Evolutionary conservation across 2,797 vertebrate species (phyloP).

Genomic region (Moxostoma hubbsi): DNA sequence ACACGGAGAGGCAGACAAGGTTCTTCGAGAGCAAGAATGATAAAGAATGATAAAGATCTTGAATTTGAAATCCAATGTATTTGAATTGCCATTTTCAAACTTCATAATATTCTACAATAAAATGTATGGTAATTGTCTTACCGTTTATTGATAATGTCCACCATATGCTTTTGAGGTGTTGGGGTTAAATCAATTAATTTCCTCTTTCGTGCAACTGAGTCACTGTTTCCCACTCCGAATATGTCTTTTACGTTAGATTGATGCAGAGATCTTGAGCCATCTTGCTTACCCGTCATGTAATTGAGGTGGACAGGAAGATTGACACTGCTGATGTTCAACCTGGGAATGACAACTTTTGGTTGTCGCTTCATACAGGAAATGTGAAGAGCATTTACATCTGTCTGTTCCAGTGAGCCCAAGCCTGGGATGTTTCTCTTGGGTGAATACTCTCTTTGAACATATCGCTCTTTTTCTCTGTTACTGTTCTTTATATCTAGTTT

Average conservation of each 20-base stretch:
- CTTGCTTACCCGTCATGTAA: not conserved
- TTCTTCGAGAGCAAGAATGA: slow-evolving; percentile 64
- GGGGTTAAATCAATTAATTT: not conserved
- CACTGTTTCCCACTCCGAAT: not conserved
- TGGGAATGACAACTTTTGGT: slow-evolving; percentile 65
- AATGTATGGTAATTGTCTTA: slow-evolving; percentile 64
- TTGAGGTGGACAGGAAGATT: not conserved
- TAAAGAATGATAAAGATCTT: no score
- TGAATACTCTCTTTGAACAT: not conserved
- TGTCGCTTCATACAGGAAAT: slow-evolving; percentile 50
- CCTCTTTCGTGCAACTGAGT: slow-evolving; percentile 30
- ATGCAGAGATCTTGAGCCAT: not conserved
- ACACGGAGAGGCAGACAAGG: slow-evolving; percentile 54
- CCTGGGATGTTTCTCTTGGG: not conserved
- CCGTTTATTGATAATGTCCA: slow-evolving; percentile 69
- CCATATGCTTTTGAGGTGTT: slow-evolving; percentile 38
- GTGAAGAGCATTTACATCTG: slow-evolving; percentile 49
- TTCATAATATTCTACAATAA: not conserved
- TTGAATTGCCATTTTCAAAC: not conserved
- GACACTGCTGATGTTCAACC: slow-evolving; percentile 23
- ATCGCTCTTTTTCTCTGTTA: not conserved
- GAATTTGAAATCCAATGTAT: not conserved
- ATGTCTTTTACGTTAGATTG: not conserved
- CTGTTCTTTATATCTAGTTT: not conserved
- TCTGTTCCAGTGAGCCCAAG: not conserved